Evolutionary conservation across 1,140 invertebrate species (phyloP), one percentile per base, ranked within the genome.

Genomic region (Zaprionus davidi): DNA sequence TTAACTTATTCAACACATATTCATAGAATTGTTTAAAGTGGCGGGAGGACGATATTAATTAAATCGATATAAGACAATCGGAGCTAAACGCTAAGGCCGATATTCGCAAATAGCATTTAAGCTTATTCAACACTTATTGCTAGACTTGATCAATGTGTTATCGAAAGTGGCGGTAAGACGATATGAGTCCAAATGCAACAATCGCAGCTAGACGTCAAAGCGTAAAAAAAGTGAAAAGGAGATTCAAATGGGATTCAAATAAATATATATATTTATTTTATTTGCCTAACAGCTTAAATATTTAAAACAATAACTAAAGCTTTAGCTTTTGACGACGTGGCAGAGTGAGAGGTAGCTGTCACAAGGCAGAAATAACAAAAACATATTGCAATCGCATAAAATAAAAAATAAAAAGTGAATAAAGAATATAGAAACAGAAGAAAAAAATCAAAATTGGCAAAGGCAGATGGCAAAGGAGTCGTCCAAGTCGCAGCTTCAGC

Each of bases 401-500:
- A 57, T 12, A 36, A 22, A 26, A 49, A 22, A 58, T 38, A 57
- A 58, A 58, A 67, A 34, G 13, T 22, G 13, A 67, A 49, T 49
- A 15, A 31, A 34, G 4, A 13, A 53, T 53, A 60, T 26, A 12
- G 17, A 53, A 3, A 62, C 13, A 24, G 11, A 20, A 38, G 26
- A 36, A 58, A 55, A n/a, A 34, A 67, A 49, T 58, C 22, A 57
- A 58, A 58, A 67, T 46, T 67, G 64, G 38, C 64, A 57, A 3
- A 44, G 9, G 11, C 24, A 65, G 49, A 34, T 55, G n/a, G 55
- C 26, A 9, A 34, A 31, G 28, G 56, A 34, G 53, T 57, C 26
- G 51, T 11, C 24, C 34, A 38, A 44, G 55, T 67, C 46, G 28
- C 15, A 51, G 20, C 64, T 44, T 56, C 22, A 28, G 24, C 22